These are phyloP conservation scores for Mesorhabditis belari DNA, from an alignment of 2,888 invertebrate species.

Conservation along the genomic window DNA sequence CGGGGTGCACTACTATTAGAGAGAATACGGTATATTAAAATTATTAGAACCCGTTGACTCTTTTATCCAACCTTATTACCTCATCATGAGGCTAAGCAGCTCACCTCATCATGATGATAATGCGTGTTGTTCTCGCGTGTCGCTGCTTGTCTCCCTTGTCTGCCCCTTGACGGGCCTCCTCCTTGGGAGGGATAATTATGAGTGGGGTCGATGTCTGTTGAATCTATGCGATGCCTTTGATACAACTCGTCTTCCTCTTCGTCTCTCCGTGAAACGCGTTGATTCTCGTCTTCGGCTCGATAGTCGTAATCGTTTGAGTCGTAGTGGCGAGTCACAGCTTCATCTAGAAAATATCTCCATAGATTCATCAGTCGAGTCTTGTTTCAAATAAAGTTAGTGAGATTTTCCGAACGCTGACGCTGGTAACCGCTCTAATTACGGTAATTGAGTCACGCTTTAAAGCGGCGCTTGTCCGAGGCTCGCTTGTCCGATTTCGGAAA, in stretches of 20 bases:
- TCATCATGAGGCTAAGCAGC: background rate
- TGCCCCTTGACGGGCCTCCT: too few relatives aligned
- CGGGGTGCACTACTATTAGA: too few relatives aligned
- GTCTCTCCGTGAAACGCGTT: background rate
- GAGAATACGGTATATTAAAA: too few relatives aligned
- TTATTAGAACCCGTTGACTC: too few relatives aligned
- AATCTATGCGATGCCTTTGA: too few relatives aligned
- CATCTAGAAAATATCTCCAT: background rate
- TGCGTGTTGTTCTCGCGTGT: background rate
- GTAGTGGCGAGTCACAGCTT: background rate
- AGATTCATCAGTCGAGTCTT: too few relatives aligned
- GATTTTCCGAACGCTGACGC: background rate
- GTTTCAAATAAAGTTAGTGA: background rate
- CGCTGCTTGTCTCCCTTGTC: background rate
- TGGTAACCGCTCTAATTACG: background rate
- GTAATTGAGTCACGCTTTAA: background rate
- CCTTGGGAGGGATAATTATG: constrained; percentile 7
- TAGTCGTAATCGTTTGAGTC: background rate
- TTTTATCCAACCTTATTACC: too few relatives aligned
- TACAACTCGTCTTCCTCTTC: background rate
- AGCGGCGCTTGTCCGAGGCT: too few relatives aligned
- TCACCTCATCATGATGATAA: too few relatives aligned
- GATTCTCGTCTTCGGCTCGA: background rate
- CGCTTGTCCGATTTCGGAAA: too few relatives aligned
- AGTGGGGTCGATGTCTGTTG: constrained; percentile 1